Evolutionary conservation across 2,888 invertebrate genomes (phyloP).

Genomic region (Mesorhabditis sp.): DNA sequence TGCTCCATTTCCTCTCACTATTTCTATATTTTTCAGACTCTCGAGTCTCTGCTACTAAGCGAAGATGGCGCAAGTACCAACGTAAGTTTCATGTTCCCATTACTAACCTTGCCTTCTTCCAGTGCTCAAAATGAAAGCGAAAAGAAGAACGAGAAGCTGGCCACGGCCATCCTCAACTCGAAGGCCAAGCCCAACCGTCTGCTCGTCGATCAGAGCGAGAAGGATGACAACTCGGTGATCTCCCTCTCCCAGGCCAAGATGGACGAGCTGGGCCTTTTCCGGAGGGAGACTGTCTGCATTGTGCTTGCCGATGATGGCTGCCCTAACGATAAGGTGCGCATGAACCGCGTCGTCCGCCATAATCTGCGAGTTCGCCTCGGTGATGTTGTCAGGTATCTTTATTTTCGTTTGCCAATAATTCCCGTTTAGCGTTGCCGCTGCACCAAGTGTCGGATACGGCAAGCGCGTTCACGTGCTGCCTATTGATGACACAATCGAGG

Average conservation of each 20-base stretch:
- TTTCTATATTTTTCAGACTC: too few relatives aligned
- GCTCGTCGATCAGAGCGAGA: constrained; percentile 89
- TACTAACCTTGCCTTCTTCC: background rate
- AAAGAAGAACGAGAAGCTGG: constrained; percentile 72
- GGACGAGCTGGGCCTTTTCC: constrained; percentile 94
- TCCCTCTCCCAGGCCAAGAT: constrained; percentile 95
- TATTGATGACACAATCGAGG: constrained; percentile 97
- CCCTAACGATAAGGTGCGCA: constrained; percentile 92
- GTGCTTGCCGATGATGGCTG: constrained; percentile 92
- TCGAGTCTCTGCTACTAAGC: too few relatives aligned
- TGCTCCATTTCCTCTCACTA: too few relatives aligned
- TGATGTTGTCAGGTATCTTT: constrained; percentile 75
- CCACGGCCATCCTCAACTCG: constrained; percentile 94
- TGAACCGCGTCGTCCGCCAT: constrained; percentile 89
- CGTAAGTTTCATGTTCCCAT: background rate
- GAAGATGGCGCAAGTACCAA: constrained; percentile 3
- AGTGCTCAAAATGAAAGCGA: constrained; percentile 45
- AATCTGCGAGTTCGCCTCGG: constrained; percentile 91
- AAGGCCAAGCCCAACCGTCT: constrained; percentile 95
- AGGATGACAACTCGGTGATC: constrained; percentile 96
- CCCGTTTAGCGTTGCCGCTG: constrained; percentile 74
- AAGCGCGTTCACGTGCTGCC: constrained; percentile 95
- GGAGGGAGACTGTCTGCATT: constrained; percentile 93
- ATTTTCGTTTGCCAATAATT: background rate
- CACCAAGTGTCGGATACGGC: constrained; percentile 95